Base-by-base conservation (phyloP, 1,140 invertebrate genomes). In the Megalopta genalis region DNA sequence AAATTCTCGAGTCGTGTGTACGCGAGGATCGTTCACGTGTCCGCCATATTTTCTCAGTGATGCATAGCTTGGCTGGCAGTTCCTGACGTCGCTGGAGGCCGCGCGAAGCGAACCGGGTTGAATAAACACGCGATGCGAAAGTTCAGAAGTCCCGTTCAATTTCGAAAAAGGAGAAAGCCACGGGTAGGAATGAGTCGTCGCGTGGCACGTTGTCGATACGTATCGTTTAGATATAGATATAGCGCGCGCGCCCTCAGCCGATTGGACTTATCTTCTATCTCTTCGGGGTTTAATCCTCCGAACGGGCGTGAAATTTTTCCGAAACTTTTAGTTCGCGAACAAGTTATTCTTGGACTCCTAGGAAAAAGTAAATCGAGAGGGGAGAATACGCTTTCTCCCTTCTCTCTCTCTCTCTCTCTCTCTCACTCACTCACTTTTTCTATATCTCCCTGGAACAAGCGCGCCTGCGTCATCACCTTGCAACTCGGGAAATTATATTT, bases 51-150 rank as follows among this genome's bases (percentile, higher is more conserved):
- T 75, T 75, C 39, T 37, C 49, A 32, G 73, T 66, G 46, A 66
- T 39, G 62, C 63, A 67, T 74, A 25, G 62, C 62, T 23, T 16
- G 9, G 46, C 25, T 74, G 72, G 16, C 63, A 57, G 73, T 67
- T 67, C 18, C 63, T 75, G 73, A 75, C 73, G 14, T 75, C 23
- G 73, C 18, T 32, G 49, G 32, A 32, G 46, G 46, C 32, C 49
- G 72, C 46, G 52, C 73, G 57, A 75, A 75, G 37, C 63, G 18
- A 16, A 37, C 14, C 23, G 37, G 21, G 18, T 12, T 66, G 64
- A 75, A 75, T 75, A 75, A 75, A 67, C 73, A 75, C 63, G 63
- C 73, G 73, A 67, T 75, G 49, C 32, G 25, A 66, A 67, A 75
- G 63, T 75, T 75, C 37, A 57, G 66, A 52, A 75, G 49, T 42